phyloP scores from a whole-genome alignment of 1,140 invertebrate species.

The Branchinecta lynchi region DNA sequence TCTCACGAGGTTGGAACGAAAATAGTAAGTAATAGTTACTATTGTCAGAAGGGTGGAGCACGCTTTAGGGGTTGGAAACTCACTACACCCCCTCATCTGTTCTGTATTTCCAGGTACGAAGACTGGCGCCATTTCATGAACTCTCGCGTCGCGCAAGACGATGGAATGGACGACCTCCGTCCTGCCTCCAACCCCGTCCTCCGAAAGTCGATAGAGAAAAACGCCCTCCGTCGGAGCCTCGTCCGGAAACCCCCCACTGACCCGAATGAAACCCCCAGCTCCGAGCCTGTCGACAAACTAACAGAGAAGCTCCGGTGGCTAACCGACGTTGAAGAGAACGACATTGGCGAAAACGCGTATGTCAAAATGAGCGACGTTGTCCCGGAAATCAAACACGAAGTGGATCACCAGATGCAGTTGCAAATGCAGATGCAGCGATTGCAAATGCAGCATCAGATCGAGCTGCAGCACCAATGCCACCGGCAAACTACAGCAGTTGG shows the following conservation, averaged over 20 bases:
- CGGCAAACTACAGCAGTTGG: conserved; percentile 26
- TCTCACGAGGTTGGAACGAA: too few relatives aligned
- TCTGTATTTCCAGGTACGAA: conserved; percentile 14
- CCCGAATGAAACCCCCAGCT: neutral
- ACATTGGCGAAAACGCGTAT: conserved; percentile 31
- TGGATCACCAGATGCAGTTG: conserved; percentile 11
- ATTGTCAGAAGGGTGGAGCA: too few relatives aligned
- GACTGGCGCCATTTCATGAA: conserved; percentile 16
- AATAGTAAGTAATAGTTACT: too few relatives aligned
- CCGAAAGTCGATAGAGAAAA: conserved; percentile 44
- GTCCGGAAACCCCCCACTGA: conserved; percentile 40
- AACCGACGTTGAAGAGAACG: conserved; percentile 47
- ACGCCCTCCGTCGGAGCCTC: conserved; percentile 48
- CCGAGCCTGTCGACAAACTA: conserved; percentile 37
- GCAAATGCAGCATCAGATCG: conserved; percentile 23
- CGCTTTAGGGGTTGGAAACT: too few relatives aligned
- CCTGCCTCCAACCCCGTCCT: neutral
- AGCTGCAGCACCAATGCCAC: conserved; percentile 33
- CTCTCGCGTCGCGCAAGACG: neutral
- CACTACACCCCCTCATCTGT: too few relatives aligned
- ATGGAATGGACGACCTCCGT: neutral
- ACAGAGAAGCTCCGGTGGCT: conserved; percentile 61
- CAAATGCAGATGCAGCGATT: conserved; percentile 22
- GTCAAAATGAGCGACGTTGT: neutral
- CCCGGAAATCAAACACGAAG: conserved; percentile 4